Evolutionary conservation across 1,140 invertebrate species (phyloP), one percentile per base, ranked within the genome.

Genomic region (Neelides sp.): DNA sequence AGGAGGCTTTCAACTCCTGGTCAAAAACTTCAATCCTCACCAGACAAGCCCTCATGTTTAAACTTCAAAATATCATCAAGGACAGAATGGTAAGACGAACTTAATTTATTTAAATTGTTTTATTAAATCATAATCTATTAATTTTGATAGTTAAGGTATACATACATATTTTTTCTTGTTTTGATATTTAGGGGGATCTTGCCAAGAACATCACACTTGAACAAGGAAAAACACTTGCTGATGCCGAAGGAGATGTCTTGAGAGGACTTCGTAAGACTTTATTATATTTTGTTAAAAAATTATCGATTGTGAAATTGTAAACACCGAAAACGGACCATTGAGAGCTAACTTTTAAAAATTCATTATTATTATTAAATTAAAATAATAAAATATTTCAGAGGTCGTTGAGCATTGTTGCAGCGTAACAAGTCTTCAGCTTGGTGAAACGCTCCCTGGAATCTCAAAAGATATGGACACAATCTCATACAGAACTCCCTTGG

Each of bases 201-300:
- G 93, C 93, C 1, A 78, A 82, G 51, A 93, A 83, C 65, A 86
- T 99, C 28, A 98, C 95, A 10, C 69, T 75, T 60, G 95, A 99
- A 72, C 95, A 99, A 72, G 96, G 96, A 22, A 99, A 99, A 69
- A 99, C 96, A 0, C 71, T 93, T 41, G 77, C 80, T 19, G 96
- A 99, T 74, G 95, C 96, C 22, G 92, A 98, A 67, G 96, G 96
- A 41, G 96, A 99, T 73, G 94, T 98, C 3, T 75, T 94, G 37
- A 76, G 96, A 65, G 96, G 96, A 47, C 76, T 98, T 49, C 95
- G 89, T 91, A 75, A 80, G 80, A 79, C 27, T 37, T 10, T 13
- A 47, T 42, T 53, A 39, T 13, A 52, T 44, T 1, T 37, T 13
- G 39, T 17, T 32, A 2, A 27, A 10, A 34, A 8, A 10, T 48